Percentiles rank a stretch among this genome's conserved stretches.
These are phyloP conservation scores for Chirona hameri DNA, from an alignment of 2,888 invertebrate species.

Conservation along the genomic window DNA sequence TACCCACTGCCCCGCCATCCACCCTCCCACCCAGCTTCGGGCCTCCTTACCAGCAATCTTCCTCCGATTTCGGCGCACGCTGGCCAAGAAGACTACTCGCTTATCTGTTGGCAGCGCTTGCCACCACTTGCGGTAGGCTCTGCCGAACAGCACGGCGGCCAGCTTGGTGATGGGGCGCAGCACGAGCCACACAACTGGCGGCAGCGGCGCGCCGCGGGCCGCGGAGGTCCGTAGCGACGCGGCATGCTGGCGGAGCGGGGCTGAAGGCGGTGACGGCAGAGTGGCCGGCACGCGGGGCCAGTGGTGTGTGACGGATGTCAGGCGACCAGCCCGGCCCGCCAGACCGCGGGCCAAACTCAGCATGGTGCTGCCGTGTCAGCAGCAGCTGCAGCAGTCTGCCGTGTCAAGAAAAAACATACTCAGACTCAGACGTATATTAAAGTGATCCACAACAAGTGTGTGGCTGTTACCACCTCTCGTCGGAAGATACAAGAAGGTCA, in stretches of 20 bases:
- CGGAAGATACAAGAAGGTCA: no score
- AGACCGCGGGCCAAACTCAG: background rate
- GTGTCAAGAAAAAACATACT: no score
- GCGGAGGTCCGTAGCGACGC: background rate
- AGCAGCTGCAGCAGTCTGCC: background rate
- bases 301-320: no score
- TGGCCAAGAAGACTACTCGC: conserved; percentile 41
- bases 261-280: background rate
- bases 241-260: background rate
- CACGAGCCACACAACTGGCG: conserved; percentile 44
- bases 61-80: conserved; percentile 33
- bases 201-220: conserved; percentile 34
- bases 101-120: conserved; percentile 45
- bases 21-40: no score
- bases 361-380: background rate
- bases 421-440: no score
- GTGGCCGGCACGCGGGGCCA: background rate
- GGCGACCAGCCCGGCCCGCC: background rate
- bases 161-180: conserved; percentile 45
- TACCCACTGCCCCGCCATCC: no score
- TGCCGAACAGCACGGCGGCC: conserved; percentile 46
- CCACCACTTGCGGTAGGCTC: conserved; percentile 51
- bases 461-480: no score
- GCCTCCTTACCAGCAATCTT: conserved; percentile 32
- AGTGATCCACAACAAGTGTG: no score